phyloP scores from a whole-genome alignment of 2,888 invertebrate genomes.

The Spicauda simplicius region DNA sequence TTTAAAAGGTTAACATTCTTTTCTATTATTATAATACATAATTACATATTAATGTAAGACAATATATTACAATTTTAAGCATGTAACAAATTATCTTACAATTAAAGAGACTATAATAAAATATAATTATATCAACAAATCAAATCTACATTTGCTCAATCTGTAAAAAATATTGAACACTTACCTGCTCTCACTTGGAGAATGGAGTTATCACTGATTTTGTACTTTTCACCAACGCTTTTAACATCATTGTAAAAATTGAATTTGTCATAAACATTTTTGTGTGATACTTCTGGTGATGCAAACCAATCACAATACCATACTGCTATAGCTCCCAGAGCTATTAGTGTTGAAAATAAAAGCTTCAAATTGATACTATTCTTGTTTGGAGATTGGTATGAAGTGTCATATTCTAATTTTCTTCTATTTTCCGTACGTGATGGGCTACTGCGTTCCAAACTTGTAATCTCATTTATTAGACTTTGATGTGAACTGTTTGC shows the following conservation, averaged over 20 bases:
- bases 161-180: conserved; percentile 30
- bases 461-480: neutral
- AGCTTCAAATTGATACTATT: neutral
- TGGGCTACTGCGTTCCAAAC: neutral
- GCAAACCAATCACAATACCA: neutral
- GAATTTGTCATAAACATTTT: conserved; percentile 54
- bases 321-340: neutral
- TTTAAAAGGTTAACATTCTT: no score
- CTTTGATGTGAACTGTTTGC: conserved; percentile 4
- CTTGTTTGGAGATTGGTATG: neutral
- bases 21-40: no score
- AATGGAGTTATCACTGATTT: conserved; percentile 62
- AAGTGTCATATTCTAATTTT: neutral
- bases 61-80: no score
- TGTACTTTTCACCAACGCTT: conserved; percentile 62
- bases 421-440: neutral
- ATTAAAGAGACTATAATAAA: no score
- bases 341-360: conserved; percentile 5
- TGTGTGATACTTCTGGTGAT: conserved; percentile 28
- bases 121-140: no score
- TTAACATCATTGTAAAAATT: conserved; percentile 64
- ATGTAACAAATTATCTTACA: no score
- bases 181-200: conserved; percentile 69
- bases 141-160: no score
- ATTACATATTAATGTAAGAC: no score